Conservation (phyloP, 2,113 vertebrate species). For the Corythaixoides concolor region DNA sequence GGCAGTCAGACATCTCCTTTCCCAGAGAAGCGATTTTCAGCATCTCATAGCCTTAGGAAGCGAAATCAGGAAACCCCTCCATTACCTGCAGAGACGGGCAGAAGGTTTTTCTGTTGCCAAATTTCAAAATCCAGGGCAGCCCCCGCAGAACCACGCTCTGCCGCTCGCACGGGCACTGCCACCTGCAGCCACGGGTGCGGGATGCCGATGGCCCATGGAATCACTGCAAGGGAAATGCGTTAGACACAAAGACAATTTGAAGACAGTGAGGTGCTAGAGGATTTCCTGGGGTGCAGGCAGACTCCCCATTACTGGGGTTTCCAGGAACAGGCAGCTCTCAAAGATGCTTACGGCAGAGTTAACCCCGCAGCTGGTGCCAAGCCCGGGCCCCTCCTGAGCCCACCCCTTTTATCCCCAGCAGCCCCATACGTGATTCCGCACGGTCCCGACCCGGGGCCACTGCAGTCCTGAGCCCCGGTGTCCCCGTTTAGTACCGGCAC, state of each 20-base stretch:
- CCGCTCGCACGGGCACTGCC: background rate
- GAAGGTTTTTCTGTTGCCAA: background rate
- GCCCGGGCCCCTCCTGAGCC: background rate
- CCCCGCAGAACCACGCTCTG: fast-evolving
- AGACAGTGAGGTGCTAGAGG: background rate
- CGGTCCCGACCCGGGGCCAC: fast-evolving
- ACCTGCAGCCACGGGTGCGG: background rate
- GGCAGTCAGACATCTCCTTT: background rate
- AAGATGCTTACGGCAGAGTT: too few species aligned
- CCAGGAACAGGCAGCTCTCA: background rate
- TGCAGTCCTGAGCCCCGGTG: background rate
- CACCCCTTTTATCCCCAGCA: background rate
- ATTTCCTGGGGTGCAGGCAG: background rate
- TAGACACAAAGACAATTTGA: fast-evolving
- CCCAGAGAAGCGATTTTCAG: background rate
- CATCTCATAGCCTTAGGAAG: background rate
- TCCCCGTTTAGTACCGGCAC: background rate
- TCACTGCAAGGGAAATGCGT: background rate
- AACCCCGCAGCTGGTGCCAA: background rate
- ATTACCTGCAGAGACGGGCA: background rate
- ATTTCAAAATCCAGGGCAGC: background rate
- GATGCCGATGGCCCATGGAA: background rate
- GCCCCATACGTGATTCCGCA: background rate
- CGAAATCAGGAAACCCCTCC: fast-evolving
- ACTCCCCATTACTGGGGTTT: background rate